A percentile compares a stretch with the other conserved stretches of the same genome.
phyloP scores from a whole-genome alignment of 2,888 invertebrate species.

The Horisme vitalbata region DNA sequence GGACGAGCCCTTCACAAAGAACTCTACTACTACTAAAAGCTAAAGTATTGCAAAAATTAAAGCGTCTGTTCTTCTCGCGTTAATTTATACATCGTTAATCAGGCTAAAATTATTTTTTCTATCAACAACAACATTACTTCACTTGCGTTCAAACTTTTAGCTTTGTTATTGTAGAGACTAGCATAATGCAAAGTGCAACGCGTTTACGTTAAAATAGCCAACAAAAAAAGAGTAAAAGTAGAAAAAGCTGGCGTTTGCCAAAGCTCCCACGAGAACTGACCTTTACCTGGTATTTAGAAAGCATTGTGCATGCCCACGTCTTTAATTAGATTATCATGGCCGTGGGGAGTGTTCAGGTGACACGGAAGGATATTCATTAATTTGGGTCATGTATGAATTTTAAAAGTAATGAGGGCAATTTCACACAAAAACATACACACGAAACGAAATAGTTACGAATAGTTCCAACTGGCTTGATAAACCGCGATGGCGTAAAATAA shows the following conservation, averaged over 20 bases:
- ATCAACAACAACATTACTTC: too few relatives aligned
- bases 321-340: conserved; percentile 30
- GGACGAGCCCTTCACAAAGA: too few relatives aligned
- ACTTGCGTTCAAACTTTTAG: too few relatives aligned
- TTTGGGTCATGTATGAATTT: neutral
- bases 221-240: conserved; percentile 5
- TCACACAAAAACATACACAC: neutral
- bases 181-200: neutral
- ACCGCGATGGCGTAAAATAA: too few relatives aligned
- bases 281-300: conserved; percentile 47
- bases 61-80: too few relatives aligned
- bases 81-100: too few relatives aligned
- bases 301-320: conserved; percentile 36
- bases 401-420: conserved; percentile 3
- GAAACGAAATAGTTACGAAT: too few relatives aligned
- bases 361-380: conserved; percentile 1
- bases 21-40: too few relatives aligned
- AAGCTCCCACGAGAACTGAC: conserved; percentile 34
- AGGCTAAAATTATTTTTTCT: too few relatives aligned
- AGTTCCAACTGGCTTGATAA: too few relatives aligned
- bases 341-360: neutral
- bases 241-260: conserved; percentile 23
- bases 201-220: neutral
- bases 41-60: too few relatives aligned
- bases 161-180: neutral